Percentiles rank a stretch among this genome's conserved stretches.
phyloP scores from a whole-genome alignment of 2,888 invertebrate species.

The Panorpa germanica region DNA sequence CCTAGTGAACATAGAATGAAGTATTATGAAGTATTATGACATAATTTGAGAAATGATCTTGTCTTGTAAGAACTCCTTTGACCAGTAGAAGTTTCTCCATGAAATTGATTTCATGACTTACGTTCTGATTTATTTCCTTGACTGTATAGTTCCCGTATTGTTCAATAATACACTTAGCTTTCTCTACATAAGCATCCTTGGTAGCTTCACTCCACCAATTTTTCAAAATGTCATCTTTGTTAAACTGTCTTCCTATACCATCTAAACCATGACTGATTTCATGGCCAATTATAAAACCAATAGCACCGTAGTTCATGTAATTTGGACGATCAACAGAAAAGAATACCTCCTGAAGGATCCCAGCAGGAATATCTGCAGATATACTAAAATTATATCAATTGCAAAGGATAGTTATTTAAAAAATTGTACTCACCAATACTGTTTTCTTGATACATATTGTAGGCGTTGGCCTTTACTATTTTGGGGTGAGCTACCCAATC shows the following conservation, averaged over 20 bases:
- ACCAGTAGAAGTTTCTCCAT: too few relatives aligned
- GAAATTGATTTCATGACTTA: conserved; percentile 61
- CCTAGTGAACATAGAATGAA: conserved; percentile 2
- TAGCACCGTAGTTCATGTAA: conserved; percentile 50
- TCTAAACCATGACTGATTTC: conserved; percentile 52
- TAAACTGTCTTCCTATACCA: conserved; percentile 57
- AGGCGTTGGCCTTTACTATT: conserved; percentile 72
- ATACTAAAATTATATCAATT: background rate
- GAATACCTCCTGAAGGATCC: too few relatives aligned
- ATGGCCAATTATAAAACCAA: conserved; percentile 50
- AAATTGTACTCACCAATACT: conserved; percentile 63
- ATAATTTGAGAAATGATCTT: too few relatives aligned
- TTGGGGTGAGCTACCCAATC: conserved; percentile 73
- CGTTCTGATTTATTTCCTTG: conserved; percentile 48
- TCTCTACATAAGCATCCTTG: conserved; percentile 54
- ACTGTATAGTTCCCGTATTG: conserved; percentile 75
- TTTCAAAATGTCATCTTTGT: conserved; percentile 65
- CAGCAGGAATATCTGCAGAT: too few relatives aligned
- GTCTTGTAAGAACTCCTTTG: too few relatives aligned
- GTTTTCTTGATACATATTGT: conserved; percentile 70
- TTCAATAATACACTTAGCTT: conserved; percentile 68
- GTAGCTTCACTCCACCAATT: conserved; percentile 77
- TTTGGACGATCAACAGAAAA: too few relatives aligned
- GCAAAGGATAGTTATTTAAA: conserved; percentile 9
- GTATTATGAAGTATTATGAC: background rate